A percentile compares a stretch with the other conserved stretches of the same genome.
These are phyloP conservation scores for Hemicrepidius hirtus DNA, from an alignment of 2,888 invertebrate species.

Conservation along the genomic window DNA sequence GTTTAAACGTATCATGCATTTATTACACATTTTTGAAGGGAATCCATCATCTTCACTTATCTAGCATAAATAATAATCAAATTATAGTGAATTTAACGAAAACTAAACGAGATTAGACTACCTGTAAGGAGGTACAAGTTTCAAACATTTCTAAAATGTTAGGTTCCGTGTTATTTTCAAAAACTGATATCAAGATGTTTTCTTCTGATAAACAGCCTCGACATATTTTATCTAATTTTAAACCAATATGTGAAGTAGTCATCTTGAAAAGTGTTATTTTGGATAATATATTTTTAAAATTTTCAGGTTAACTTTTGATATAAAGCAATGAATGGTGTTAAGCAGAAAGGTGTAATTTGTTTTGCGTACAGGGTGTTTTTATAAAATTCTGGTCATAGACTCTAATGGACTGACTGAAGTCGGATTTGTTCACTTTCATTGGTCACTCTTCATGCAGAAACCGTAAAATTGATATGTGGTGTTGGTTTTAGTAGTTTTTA, in stretches of 20 bases:
- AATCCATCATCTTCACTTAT: slow-evolving; percentile 71
- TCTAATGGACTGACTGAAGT: too few relatives aligned
- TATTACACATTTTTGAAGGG: slow-evolving; percentile 72
- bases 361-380: not conserved
- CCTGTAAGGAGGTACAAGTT: slow-evolving; percentile 73
- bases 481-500: too few relatives aligned
- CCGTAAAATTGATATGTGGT: too few relatives aligned
- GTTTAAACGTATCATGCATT: slow-evolving; percentile 71
- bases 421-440: too few relatives aligned
- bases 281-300: slow-evolving; percentile 1
- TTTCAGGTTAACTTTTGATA: slow-evolving; percentile 5
- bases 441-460: too few relatives aligned
- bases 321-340: not conserved
- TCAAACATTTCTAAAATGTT: slow-evolving; percentile 72
- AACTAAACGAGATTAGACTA: slow-evolving; percentile 67
- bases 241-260: slow-evolving; percentile 12
- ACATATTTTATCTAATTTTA: slow-evolving; percentile 71
- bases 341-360: not conserved
- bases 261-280: slow-evolving; percentile 14
- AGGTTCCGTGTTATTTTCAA: slow-evolving; percentile 66
- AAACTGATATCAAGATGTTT: slow-evolving; percentile 68
- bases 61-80: slow-evolving; percentile 5
- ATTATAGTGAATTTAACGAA: not conserved
- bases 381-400: too few relatives aligned
- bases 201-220: slow-evolving; percentile 71